Evolutionary conservation across 2,888 invertebrate genomes (phyloP), one percentile per base, ranked within the genome.

Genomic region (Drosophila affinis): DNA sequence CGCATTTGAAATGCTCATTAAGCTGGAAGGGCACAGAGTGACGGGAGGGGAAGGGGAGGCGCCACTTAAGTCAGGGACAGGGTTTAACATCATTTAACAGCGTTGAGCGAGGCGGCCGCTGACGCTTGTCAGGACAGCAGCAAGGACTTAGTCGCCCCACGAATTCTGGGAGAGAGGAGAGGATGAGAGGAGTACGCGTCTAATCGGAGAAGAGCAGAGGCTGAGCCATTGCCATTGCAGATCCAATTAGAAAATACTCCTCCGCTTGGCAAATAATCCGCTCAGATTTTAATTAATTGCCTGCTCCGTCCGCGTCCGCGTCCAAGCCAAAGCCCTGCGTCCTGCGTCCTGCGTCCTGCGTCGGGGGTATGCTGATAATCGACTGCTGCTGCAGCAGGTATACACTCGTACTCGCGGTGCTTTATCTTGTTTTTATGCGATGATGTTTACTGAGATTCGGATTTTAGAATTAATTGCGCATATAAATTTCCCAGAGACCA

Each of bases 381-480:
- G 74, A 73, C 69, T 73, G 74, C 57, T 48, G 51, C 57, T n/a
- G 34, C 74, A 34, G n/a, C 74, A 68, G 45, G 58, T 61, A 57
- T 52, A 69, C 34, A 69, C 34, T 12, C 34, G 12, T n/a, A 2
- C 9, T 10, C 18, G 29, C n/a, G 29, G 21, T 17, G 24, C 62
- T 64, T 75, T 71, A 74, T 70, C 61, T 64, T 18, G 10, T 47
- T 47, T 48, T 64, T 34, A 32, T 44, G 48, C 53, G 56, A 53
- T 61, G 48, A 65, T 76, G 77, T 76, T 72, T 72, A 62, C 78
- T 71, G 74, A 76, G 86, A 83, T 87, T 87, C 76, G 82, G 76
- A 84, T 84, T 83, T 84, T 80, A 81, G 78, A 86, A 87, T 86
- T 88, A 87, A 88, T 88, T 88, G 88, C 77, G 76, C 86, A 73